phyloP scores from a whole-genome alignment of 2,888 invertebrate genomes.

The Stenurella melanura region DNA sequence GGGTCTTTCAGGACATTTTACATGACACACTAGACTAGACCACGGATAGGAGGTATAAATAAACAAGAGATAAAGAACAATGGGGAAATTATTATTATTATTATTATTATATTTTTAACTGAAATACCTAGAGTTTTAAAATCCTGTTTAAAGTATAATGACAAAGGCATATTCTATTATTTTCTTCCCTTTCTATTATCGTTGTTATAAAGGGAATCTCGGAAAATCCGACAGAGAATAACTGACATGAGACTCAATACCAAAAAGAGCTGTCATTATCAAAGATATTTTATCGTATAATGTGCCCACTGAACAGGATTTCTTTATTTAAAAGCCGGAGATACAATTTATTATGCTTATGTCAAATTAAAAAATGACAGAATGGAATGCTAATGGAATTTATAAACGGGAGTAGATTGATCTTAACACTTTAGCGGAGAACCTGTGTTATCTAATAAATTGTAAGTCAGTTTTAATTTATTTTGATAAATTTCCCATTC shows the following conservation, averaged over 20 bases:
- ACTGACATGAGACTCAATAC: constrained; percentile 63
- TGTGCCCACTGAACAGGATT: constrained; percentile 22
- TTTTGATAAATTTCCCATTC: neutral
- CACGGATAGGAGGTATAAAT: too few species aligned
- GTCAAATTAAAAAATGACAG: constrained; percentile 19
- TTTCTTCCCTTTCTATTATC: constrained; percentile 3
- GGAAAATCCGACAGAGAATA: constrained; percentile 15
- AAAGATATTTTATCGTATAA: constrained; percentile 57
- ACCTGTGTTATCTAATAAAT: constrained; percentile 11
- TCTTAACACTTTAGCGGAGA: constrained; percentile 10
- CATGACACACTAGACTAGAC: too few species aligned
- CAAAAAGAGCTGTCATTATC: constrained; percentile 60
- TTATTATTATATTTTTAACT: neutral
- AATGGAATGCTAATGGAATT: constrained; percentile 14
- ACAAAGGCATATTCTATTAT: neutral
- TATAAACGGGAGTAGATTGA: constrained; percentile 10
- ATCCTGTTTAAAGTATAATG: neutral
- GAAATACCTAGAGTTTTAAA: neutral
- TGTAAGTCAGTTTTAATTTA: neutral
- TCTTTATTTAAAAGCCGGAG: constrained; percentile 18
- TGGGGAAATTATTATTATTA: too few species aligned
- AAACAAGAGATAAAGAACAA: too few species aligned
- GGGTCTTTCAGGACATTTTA: too few species aligned
- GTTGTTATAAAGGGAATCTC: neutral
- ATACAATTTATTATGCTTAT: constrained; percentile 19